Evolutionary conservation across 2,113 vertebrate genomes (phyloP).

Genomic region (Melanerpes aurifrons): DNA sequence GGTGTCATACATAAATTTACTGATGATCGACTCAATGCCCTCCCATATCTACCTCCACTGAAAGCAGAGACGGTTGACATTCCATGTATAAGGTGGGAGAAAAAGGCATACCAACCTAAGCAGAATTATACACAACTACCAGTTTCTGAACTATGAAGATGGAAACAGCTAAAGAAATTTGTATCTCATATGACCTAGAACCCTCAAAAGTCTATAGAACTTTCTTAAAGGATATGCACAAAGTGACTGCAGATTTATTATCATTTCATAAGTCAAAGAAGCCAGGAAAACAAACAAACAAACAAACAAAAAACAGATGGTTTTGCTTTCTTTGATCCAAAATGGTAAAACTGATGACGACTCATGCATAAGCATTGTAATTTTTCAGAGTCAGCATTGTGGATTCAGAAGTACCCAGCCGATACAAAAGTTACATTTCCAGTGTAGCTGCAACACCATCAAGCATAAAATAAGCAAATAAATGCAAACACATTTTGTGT

Average conservation of each 20-base stretch:
- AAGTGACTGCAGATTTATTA: not conserved
- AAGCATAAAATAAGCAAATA: not conserved
- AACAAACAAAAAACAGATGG: not conserved
- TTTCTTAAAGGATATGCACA: not conserved
- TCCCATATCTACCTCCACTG: not conserved
- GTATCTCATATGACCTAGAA: not conserved
- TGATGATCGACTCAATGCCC: no score
- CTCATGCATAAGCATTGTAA: not conserved
- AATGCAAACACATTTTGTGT: not conserved
- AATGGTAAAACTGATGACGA: not conserved
- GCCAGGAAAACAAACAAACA: not conserved
- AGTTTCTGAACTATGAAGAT: not conserved
- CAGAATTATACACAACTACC: not conserved
- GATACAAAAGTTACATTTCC: slow-evolving; percentile 6
- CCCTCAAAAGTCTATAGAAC: not conserved
- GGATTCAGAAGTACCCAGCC: not conserved
- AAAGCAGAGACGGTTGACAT: not conserved
- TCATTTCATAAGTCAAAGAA: not conserved
- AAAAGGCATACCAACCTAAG: not conserved
- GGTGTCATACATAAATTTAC: no score
- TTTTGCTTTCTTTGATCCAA: slow-evolving; percentile 32
- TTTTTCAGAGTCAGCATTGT: slow-evolving; percentile 6
- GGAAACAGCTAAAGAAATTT: slow-evolving; percentile 7
- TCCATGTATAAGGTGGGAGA: not conserved
- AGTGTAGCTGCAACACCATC: not conserved